Percentiles rank a stretch among this genome's conserved stretches.
phyloP scores from a whole-genome alignment of 2,888 invertebrate species.

The Troilus luridus region DNA sequence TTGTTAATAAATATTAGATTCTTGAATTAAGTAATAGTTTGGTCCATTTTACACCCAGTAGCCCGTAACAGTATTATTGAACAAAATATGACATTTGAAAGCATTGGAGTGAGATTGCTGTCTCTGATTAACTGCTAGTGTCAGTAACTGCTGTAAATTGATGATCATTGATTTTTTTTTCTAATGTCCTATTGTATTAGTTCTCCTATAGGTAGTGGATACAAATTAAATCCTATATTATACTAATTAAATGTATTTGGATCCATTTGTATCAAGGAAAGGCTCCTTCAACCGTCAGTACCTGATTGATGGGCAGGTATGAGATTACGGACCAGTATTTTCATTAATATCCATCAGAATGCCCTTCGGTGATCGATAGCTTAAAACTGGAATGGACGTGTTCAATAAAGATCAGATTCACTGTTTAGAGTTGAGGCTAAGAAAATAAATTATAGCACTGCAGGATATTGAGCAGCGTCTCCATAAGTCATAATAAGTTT shows the following conservation, averaged over 20 bases:
- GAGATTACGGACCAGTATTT: background rate
- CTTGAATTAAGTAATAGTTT: too few species aligned
- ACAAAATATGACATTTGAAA: too few species aligned
- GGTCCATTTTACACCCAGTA: too few species aligned
- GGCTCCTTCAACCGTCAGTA: background rate
- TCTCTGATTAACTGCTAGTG: too few species aligned
- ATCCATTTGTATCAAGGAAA: background rate
- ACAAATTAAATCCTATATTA: background rate
- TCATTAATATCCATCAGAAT: slow-evolving; percentile 42
- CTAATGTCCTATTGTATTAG: too few species aligned
- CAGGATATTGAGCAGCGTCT: background rate
- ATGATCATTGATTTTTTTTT: too few species aligned
- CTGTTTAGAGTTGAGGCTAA: background rate
- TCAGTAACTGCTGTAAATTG: too few species aligned
- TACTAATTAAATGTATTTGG: background rate
- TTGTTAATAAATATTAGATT: too few species aligned
- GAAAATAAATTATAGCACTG: background rate
- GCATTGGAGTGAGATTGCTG: too few species aligned
- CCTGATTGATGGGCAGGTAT: background rate
- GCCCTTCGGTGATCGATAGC: slow-evolving; percentile 1
- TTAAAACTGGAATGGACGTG: slow-evolving; percentile 20
- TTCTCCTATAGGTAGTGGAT: too few species aligned
- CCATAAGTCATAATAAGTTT: background rate
- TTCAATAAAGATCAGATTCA: background rate
- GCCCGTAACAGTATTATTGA: too few species aligned